Evolutionary conservation across 2,113 vertebrate species (phyloP).

Genomic region (Oxygymnocypris stewartii): DNA sequence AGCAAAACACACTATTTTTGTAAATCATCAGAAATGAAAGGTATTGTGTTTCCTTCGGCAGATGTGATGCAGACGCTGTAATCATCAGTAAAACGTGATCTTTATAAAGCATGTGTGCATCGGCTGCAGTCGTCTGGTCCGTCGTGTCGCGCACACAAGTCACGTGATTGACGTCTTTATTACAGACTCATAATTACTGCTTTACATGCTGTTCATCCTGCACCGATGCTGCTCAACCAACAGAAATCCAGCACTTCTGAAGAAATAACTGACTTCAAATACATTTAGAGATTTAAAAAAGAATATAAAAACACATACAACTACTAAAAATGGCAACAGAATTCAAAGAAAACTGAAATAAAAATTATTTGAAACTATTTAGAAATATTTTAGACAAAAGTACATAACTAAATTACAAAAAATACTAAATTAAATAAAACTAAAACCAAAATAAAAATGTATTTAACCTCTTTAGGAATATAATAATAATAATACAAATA

Average conservation of each 20-base stretch:
- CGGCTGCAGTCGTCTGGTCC: not conserved
- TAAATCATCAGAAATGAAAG: not conserved
- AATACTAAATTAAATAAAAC: too few relatives aligned
- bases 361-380: too few relatives aligned
- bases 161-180: not conserved
- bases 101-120: not conserved
- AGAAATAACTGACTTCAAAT: too few relatives aligned
- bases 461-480: too few relatives aligned
- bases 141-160: not conserved
- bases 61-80: not conserved
- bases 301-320: too few relatives aligned
- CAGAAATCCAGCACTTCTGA: not conserved
- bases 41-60: not conserved
- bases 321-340: too few relatives aligned
- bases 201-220: not conserved
- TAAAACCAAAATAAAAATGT: too few relatives aligned
- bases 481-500: too few relatives aligned
- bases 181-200: not conserved
- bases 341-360: too few relatives aligned
- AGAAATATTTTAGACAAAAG: too few relatives aligned
- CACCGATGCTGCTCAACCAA: not conserved
- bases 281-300: too few relatives aligned
- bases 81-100: constrained; percentile 24
- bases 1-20: not conserved
- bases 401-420: too few relatives aligned